A percentile compares a stretch with the other conserved stretches of the same genome.
Conservation (phyloP, 2,797 vertebrate species). For the Bradypodion pumilum region DNA sequence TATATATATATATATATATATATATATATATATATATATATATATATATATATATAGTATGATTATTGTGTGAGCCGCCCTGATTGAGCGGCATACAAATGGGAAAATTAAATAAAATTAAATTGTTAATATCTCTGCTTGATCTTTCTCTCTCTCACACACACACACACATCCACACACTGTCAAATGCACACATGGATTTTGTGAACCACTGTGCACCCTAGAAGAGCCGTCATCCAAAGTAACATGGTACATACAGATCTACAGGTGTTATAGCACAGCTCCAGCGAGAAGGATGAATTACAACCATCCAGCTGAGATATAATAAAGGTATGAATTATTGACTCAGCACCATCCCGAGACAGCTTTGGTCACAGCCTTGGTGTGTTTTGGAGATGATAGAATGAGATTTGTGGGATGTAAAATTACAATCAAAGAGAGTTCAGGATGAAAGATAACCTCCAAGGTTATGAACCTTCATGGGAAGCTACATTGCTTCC, state of each 20-base stretch:
- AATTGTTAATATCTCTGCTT: not conserved
- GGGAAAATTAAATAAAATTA: too few relatives aligned
- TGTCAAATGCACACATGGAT: not conserved
- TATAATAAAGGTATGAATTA: slow-evolving; percentile 80
- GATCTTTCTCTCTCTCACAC: not conserved
- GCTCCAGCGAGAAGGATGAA: slow-evolving; percentile 70
- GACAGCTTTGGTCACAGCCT: slow-evolving; percentile 79
- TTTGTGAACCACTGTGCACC: slow-evolving; percentile 8
- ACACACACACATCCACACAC: not conserved
- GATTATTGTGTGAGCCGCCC: too few relatives aligned
- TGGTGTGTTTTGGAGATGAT: slow-evolving; percentile 76
- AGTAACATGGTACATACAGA: slow-evolving; percentile 57
- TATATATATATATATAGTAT: too few relatives aligned
- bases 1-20: too few relatives aligned
- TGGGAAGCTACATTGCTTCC: slow-evolving; percentile 64
- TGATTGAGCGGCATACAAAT: too few relatives aligned
- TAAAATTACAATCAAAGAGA: slow-evolving; percentile 81
- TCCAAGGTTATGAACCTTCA: slow-evolving; percentile 74
- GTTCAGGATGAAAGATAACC: slow-evolving; percentile 78
- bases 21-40: too few relatives aligned
- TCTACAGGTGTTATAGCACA: slow-evolving; percentile 61
- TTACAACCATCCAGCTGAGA: slow-evolving; percentile 72
- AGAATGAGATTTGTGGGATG: slow-evolving; percentile 79
- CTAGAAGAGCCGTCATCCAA: slow-evolving; percentile 44
- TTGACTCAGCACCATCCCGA: slow-evolving; percentile 80